Percentiles rank a stretch among this genome's conserved stretches.
These are phyloP conservation scores for Hirudinaria manillensis DNA, from an alignment of 2,888 invertebrate genomes.

Conservation along the genomic window DNA sequence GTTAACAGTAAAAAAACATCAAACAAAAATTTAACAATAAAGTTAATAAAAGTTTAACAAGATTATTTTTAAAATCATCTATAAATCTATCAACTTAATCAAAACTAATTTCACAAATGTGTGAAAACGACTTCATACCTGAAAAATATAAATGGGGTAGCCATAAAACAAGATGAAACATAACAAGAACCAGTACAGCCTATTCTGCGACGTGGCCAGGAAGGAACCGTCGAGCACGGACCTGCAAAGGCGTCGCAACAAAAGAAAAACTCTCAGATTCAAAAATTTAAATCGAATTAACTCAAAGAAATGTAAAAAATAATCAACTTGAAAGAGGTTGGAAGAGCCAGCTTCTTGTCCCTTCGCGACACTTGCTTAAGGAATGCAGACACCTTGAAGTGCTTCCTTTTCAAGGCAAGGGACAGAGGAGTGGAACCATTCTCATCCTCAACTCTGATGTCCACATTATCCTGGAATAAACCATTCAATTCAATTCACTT, in stretches of 20 bases:
- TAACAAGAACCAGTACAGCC: slow-evolving; percentile 76
- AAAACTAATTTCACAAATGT: no score
- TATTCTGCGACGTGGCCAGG: slow-evolving; percentile 76
- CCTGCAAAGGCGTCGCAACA: not conserved
- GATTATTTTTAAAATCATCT: no score
- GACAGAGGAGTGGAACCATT: slow-evolving; percentile 86
- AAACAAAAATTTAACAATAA: no score
- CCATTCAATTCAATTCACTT: no score
- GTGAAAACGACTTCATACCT: no score
- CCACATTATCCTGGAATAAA: slow-evolving; percentile 69
- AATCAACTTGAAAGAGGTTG: not conserved
- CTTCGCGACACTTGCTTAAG: slow-evolving; percentile 67
- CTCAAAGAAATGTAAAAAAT: no score
- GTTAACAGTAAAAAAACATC: no score
- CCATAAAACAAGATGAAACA: slow-evolving; percentile 81
- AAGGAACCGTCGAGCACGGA: slow-evolving; percentile 20
- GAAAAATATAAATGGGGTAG: slow-evolving; percentile 84
- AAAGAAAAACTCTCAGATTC: no score
- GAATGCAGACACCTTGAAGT: slow-evolving; percentile 65
- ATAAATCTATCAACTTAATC: no score
- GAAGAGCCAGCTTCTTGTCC: slow-evolving; percentile 58
- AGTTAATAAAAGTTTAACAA: no score
- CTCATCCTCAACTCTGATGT: slow-evolving; percentile 78
- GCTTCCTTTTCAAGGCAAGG: slow-evolving; percentile 80
- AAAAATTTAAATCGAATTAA: no score